Evolutionary conservation across 2,888 invertebrate genomes (phyloP), one percentile per base, ranked within the genome.

Genomic region (Mesorhabditis belari): DNA sequence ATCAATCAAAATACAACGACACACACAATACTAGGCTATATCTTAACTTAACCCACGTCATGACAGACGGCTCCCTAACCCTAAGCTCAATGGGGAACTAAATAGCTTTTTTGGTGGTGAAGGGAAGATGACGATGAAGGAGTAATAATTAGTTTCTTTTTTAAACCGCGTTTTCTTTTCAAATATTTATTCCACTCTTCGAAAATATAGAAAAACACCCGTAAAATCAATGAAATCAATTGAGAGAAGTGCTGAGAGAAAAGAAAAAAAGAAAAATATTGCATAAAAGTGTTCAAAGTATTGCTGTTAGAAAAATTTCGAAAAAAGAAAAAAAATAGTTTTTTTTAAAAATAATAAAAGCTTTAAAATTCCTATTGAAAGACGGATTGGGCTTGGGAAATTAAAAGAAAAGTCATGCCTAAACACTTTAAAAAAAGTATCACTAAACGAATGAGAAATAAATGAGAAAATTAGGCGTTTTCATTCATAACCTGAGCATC

Each of bases 341-440:
- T n/a, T n/a, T n/a, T n/a, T n/a, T n/a, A n/a, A n/a, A n/a, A n/a
- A n/a, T n/a, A n/a, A n/a, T n/a, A n/a, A n/a, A n/a, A n/a, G n/a
- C n/a, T n/a, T n/a, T n/a, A n/a, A n/a, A n/a, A 60, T 28, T 25
- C 26, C 12, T 17, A 17, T 44, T 53, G 35, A 35, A 54, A 54
- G 24, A 21, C 44, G 17, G 21, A 56, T 24, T 12, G 56, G 57
- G 73, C 67, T 35, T 63, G 63, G 23, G 23, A 52, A 28, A 44
- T 49, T 21, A 58, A 21, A 17, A 5, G 29, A 51, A 25, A 12
- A 4, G 19, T 27, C 17, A 17, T 26, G 4, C 17, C 17, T 21
- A 58, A 27, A 50, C 26, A 26, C 52, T 28, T 19, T 54, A 29
- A 19, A 55, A 24, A 9, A 44, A 17, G 29, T 49, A 55, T 28